A percentile compares a stretch with the other conserved stretches of the same genome.
phyloP scores from a whole-genome alignment of 2,113 vertebrate species.

The Nanger granti region DNA sequence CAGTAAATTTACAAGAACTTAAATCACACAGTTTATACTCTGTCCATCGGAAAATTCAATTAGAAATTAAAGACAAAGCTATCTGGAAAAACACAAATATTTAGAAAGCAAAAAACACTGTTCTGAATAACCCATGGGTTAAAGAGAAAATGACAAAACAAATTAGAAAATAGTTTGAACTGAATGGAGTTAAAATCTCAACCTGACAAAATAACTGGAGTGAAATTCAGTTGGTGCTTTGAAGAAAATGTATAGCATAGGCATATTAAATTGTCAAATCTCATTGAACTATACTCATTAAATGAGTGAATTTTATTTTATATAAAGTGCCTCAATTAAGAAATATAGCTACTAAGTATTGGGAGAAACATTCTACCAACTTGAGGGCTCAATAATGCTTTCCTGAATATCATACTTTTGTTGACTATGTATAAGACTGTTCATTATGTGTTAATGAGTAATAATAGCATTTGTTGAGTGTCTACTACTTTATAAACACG shows the following conservation, averaged over 20 bases:
- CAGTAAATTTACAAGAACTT: conserved; percentile 14
- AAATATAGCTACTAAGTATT: not conserved
- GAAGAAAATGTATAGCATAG: not conserved
- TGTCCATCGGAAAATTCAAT: not conserved
- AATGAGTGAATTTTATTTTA: not conserved
- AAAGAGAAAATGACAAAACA: not conserved
- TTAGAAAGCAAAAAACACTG: not conserved
- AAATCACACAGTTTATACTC: not conserved
- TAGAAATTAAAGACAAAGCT: conserved; percentile 18
- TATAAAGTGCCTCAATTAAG: not conserved
- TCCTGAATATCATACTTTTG: not conserved
- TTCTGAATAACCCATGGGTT: not conserved
- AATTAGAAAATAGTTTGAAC: not conserved
- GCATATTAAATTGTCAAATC: not conserved
- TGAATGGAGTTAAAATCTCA: not conserved
- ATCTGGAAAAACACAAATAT: not conserved
- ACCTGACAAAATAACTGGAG: not conserved
- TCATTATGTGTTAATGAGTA: not conserved
- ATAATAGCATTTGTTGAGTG: not conserved
- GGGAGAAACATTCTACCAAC: not conserved
- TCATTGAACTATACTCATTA: not conserved
- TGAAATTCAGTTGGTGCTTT: not conserved
- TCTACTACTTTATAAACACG: not conserved
- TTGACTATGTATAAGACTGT: not conserved
- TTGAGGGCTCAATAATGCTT: not conserved